Evolutionary conservation across 1,140 invertebrate species (phyloP), one percentile per base, ranked within the genome.

Genomic region (Caerostris extrusa): DNA sequence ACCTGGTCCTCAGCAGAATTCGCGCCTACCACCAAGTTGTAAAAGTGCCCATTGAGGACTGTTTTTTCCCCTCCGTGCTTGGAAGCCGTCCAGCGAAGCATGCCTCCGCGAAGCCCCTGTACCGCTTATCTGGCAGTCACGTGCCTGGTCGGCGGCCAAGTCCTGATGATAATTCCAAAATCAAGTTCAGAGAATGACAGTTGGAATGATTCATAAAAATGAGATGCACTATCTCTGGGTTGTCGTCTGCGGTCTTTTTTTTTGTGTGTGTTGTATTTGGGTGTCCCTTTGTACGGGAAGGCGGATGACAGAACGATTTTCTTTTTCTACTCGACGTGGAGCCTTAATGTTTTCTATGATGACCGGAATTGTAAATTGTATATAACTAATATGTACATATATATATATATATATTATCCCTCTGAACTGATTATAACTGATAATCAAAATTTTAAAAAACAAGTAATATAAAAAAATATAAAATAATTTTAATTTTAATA

Each of bases 11-110:
- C 82, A 83, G 82, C 82, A 34, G 55, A 58, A 57, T 83, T 83
- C 82, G 55, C 82, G 82, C 82, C 82, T 83, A 10, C 34, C 5
- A 10, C 82, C 82, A 83, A 83, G 82, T 83, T 83, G 82, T 83
- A 83, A 83, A 57, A 56, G 82, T 83, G 34, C 82, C 57, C 82
- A 58, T 83, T 83, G 14, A 83, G 10, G 56, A 58, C 4, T 17
- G 19, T n/a, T 5, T 55, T 83, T 58, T 83, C 19, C 57, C 6
- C 17, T 8, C 7, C 7, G n/a, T 3, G 82, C 8, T 34, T 83
- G 82, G 82, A 56, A 57, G 7, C 3, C 0, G 5, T 58, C 82
- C 82, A 83, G 71, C 7, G 71, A 64, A 58, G 82, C 56, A 14
- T 57, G 7, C 14, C 19, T 58, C 57, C 56, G 14, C 12, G 6